Evolutionary conservation across 2,797 vertebrate genomes (phyloP).

Genomic region (Myotis planiceps): DNA sequence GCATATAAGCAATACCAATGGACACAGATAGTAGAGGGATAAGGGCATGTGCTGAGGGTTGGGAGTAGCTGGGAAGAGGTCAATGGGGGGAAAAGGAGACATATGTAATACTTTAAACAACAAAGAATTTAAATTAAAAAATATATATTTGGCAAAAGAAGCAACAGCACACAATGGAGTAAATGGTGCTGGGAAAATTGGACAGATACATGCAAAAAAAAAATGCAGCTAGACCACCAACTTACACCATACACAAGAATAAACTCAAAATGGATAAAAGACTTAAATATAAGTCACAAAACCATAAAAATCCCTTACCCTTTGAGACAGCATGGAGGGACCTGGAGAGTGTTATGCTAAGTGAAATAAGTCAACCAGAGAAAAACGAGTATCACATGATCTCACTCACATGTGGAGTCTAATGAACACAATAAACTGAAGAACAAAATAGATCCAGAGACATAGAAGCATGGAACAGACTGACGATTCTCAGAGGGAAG

Average conservation of each 20-base stretch:
- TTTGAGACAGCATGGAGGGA: neutral
- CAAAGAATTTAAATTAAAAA: too few species aligned
- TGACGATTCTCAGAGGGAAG: neutral
- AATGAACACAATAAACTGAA: neutral
- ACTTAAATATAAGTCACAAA: too few species aligned
- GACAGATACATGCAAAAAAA: neutral
- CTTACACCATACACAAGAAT: neutral
- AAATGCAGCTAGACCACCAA: neutral
- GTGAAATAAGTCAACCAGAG: neutral
- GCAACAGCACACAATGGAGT: neutral
- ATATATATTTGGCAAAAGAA: neutral
- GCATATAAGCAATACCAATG: too few species aligned
- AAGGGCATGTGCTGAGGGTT: too few species aligned
- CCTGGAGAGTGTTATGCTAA: neutral
- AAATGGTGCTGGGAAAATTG: neutral
- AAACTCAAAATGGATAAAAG: too few species aligned
- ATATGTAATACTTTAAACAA: too few species aligned
- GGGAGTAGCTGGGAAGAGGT: too few species aligned
- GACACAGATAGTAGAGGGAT: too few species aligned
- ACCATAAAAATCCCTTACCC: too few species aligned
- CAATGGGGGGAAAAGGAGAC: too few species aligned
- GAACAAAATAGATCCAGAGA: neutral
- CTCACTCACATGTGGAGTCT: neutral
- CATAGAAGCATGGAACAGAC: neutral
- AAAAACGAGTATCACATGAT: neutral